Evolutionary conservation across 92 coral and sea anemone genomes (phyloP), one percentile per base, ranked within the genome.

Genomic region (Scolanthus callimorphus): DNA sequence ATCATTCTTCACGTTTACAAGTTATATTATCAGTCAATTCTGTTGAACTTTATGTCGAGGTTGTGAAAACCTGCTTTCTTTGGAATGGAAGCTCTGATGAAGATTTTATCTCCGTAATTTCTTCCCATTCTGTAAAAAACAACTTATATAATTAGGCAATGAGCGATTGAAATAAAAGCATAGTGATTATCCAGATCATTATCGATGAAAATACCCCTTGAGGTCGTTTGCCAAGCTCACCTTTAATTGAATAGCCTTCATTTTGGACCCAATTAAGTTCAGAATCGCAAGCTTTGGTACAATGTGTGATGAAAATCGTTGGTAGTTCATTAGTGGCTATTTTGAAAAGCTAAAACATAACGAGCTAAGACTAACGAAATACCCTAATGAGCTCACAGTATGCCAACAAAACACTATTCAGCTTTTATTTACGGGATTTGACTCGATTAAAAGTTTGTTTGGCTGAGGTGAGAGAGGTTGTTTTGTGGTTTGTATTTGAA

Each of bases 271-370:
- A 46, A 46, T 46, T 46, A 46, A 20, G 12, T 9, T 4, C 17
- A 9, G 22, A 46, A 10, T 20, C 22, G 12, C 52, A 21, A 9
- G 52, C 17, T 34, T 46, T 10, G 22, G 52, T 20, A 20, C 52
- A 46, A 46, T 46, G 52, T 46, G 52, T 19, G 52, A 46, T 20
- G 22, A 19, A 20, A 46, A 46, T 46, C 12, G 4, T 46, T 46
- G 11, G 17, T 20, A 10, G 19, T 46, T 46, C 52, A 46, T 46
- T 46, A 46, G 52, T 46, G 52, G 23, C 22, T 46, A 20, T 46
- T 46, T 46, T 46, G 11, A 46, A 46, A 46, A 46, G 52, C 52
- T 19, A 21, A 11, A 46, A 10, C n/a, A 10, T 11, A 46, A 46
- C 52, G 23, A 20, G 19, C 22, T 4, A 4, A 46, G 52, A 46